Evolutionary conservation across 2,888 invertebrate genomes (phyloP).

Genomic region (Melipona beecheii): DNA sequence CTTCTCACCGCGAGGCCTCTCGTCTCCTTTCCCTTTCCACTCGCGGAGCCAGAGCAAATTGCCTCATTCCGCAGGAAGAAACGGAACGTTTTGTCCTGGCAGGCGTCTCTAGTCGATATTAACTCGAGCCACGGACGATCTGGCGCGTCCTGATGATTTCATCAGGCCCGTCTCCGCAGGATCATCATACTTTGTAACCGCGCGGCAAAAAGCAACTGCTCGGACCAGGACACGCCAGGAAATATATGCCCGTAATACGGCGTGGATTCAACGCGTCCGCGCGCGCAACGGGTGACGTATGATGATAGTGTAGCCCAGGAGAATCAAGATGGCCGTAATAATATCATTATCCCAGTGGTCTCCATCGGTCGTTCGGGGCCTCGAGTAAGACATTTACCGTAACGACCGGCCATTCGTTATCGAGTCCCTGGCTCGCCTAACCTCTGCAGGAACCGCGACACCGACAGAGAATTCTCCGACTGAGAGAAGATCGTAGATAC

Average conservation of each 20-base stretch:
- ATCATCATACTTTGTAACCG: constrained; percentile 82
- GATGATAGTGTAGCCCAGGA: constrained; percentile 81
- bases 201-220: constrained; percentile 76
- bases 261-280: constrained; percentile 75
- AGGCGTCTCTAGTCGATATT: constrained; percentile 70
- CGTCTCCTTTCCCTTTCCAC: neutral
- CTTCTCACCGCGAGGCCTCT: constrained; percentile 14
- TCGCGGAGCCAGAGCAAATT: constrained; percentile 57
- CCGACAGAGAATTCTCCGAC: constrained; percentile 59
- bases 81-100: constrained; percentile 66
- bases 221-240: constrained; percentile 70
- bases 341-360: constrained; percentile 83
- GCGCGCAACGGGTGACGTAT: constrained; percentile 81
- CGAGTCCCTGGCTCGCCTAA: constrained; percentile 69
- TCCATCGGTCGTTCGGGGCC: constrained; percentile 73
- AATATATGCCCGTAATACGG: constrained; percentile 74
- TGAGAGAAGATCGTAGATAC: constrained; percentile 49
- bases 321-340: constrained; percentile 83
- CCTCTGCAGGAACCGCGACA: constrained; percentile 64
- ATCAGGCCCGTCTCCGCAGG: constrained; percentile 76
- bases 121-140: constrained; percentile 74
- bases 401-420: constrained; percentile 80
- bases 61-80: constrained; percentile 66
- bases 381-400: constrained; percentile 81
- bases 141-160: constrained; percentile 79